These are phyloP conservation scores for Myathropa florea DNA, from an alignment of 2,888 invertebrate species.

Conservation along the genomic window DNA sequence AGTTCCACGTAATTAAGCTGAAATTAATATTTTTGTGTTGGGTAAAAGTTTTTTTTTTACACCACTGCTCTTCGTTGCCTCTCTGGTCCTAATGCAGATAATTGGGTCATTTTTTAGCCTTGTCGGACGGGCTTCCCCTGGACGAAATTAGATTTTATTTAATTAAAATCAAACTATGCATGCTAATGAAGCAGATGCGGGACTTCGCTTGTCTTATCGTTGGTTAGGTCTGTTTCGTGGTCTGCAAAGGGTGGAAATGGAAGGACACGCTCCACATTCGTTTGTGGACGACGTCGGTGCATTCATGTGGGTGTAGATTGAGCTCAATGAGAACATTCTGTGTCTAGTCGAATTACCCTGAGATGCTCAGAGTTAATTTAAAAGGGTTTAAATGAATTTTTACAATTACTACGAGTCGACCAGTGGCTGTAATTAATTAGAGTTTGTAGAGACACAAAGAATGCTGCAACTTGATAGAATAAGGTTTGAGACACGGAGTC, in stretches of 20 bases:
- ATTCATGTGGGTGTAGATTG: neutral
- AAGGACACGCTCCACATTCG: neutral
- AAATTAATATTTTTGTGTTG: conserved; percentile 40
- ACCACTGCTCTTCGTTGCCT: neutral
- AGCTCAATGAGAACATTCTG: no score
- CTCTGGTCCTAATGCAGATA: neutral
- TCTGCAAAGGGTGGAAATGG: neutral
- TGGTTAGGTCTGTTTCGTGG: neutral
- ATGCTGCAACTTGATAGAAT: no score
- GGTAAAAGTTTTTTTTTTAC: neutral
- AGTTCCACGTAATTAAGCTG: conserved; percentile 53
- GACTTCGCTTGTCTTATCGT: neutral
- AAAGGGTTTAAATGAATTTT: no score
- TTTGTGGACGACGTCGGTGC: neutral
- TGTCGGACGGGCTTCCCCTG: neutral
- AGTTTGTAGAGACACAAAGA: no score
- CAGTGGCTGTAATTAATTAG: no score
- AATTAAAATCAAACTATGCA: conserved; percentile 38
- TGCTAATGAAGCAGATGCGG: conserved; percentile 32
- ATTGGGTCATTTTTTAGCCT: conserved; percentile 36
- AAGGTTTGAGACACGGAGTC: no score
- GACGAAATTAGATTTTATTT: conserved; percentile 22
- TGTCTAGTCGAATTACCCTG: no score
- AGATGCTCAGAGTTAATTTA: no score
- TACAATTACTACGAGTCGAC: no score